phyloP scores from a whole-genome alignment of 2,888 invertebrate genomes.

The Cenopis cana region DNA sequence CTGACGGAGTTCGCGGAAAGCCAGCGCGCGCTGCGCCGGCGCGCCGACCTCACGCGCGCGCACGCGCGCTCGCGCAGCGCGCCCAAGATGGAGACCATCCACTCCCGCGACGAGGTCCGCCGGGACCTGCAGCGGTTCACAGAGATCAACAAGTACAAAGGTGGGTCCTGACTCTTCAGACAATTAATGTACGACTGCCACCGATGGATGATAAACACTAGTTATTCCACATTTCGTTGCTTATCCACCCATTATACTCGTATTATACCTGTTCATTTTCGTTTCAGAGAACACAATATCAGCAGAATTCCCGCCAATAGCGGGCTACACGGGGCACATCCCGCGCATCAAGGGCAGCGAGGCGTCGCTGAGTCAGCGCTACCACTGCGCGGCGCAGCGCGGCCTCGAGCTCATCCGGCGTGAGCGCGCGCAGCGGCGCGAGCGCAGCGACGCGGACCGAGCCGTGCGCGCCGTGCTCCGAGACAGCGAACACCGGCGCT shows the following conservation, averaged over 20 bases:
- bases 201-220: no score
- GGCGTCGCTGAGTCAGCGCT: slow-evolving; percentile 88
- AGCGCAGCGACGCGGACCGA: slow-evolving; percentile 69
- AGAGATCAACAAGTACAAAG: slow-evolving; percentile 83
- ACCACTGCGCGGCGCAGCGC: slow-evolving; percentile 87
- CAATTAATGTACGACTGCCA: no score
- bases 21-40: slow-evolving; percentile 72
- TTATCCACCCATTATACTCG: neutral
- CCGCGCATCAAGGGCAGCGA: slow-evolving; percentile 88
- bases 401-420: slow-evolving; percentile 86
- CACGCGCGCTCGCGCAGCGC: slow-evolving; percentile 82
- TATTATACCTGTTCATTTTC: slow-evolving; percentile 16
- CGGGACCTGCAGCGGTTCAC: slow-evolving; percentile 79
- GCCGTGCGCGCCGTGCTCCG: slow-evolving; percentile 67
- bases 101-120: slow-evolving; percentile 83
- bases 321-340: slow-evolving; percentile 90
- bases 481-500: slow-evolving; percentile 74
- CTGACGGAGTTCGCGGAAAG: slow-evolving; percentile 83
- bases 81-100: slow-evolving; percentile 84
- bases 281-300: slow-evolving; percentile 87
- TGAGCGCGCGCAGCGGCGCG: slow-evolving; percentile 81
- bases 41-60: slow-evolving; percentile 74
- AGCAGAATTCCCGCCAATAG: slow-evolving; percentile 88
- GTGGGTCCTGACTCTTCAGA: no score
- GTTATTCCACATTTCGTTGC: no score